These are phyloP conservation scores for Cyrtonyx montezumae DNA, from an alignment of 2,113 vertebrate species.

Conservation along the genomic window DNA sequence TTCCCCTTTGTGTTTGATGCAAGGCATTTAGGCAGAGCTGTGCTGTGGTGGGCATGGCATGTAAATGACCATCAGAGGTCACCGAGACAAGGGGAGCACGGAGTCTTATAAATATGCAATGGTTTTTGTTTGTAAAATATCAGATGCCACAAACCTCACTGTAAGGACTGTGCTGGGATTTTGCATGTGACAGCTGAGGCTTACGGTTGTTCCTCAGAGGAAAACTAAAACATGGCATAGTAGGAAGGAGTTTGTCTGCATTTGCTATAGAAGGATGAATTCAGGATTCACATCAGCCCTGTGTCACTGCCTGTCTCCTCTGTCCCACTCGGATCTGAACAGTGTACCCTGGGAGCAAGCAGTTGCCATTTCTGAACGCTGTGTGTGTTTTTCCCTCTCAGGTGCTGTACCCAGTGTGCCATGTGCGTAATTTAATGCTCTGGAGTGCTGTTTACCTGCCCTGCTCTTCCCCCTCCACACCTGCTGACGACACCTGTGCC, in stretches of 20 bases:
- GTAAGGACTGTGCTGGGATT: neutral
- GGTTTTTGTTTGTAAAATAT: neutral
- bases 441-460: slow-evolving; percentile 98
- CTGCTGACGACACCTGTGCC: slow-evolving; percentile 91
- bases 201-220: neutral
- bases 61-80: neutral
- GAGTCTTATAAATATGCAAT: neutral
- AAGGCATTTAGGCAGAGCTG: neutral
- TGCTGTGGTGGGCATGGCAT: neutral
- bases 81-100: neutral
- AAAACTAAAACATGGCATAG: neutral
- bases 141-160: neutral
- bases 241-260: neutral
- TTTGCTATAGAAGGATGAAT: neutral
- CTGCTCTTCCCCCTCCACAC: slow-evolving; percentile 92
- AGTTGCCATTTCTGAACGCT: neutral
- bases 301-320: neutral
- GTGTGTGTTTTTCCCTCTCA: slow-evolving; percentile 30
- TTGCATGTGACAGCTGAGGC: neutral
- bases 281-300: neutral
- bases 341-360: neutral
- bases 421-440: slow-evolving; percentile 95
- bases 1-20: neutral
- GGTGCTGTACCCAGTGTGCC: slow-evolving; percentile 97
- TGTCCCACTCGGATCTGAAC: neutral